A percentile compares a stretch with the other conserved stretches of the same genome.
These are phyloP conservation scores for Chrysomallon squamiferum DNA, from an alignment of 1,140 invertebrate species.

Conservation along the genomic window DNA sequence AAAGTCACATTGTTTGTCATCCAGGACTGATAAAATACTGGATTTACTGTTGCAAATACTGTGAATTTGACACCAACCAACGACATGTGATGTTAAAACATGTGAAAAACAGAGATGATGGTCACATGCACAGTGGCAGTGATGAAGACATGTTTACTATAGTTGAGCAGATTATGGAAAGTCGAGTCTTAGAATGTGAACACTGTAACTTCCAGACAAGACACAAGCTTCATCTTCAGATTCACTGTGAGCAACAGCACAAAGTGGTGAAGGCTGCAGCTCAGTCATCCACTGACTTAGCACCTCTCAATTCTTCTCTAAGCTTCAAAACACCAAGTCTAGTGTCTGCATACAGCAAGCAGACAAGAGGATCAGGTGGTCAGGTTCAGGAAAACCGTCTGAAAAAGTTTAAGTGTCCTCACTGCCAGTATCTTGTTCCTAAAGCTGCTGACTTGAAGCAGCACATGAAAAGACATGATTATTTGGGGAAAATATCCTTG, in stretches of 20 bases:
- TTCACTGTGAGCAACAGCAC: conserved; percentile 28
- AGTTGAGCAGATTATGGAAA: conserved; percentile 22
- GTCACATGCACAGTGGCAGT: conserved; percentile 15
- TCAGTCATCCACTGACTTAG: background rate
- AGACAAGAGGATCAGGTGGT: background rate
- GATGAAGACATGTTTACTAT: conserved; percentile 27
- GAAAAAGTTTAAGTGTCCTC: conserved; percentile 34
- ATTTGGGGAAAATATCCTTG: conserved; percentile 30
- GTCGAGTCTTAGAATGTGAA: conserved; percentile 26
- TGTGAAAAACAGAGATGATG: conserved; percentile 19
- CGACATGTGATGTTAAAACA: conserved; percentile 26
- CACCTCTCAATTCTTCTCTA: background rate
- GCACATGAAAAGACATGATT: conserved; percentile 28
- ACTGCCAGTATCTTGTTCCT: conserved; percentile 31
- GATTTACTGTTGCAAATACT: conserved; percentile 29
- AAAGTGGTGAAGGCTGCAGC: conserved; percentile 4
- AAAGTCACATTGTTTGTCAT: conserved; percentile 28
- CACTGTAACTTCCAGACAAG: conserved; percentile 31
- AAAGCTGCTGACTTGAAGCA: conserved; percentile 31
- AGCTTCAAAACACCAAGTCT: no score
- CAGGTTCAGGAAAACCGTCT: conserved; percentile 25
- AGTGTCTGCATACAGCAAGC: no score
- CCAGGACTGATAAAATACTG: conserved; percentile 29
- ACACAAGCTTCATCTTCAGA: conserved; percentile 31
- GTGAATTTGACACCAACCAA: conserved; percentile 33